phyloP scores from a whole-genome alignment of 2,888 invertebrate species.

The Sesia bembeciformis region DNA sequence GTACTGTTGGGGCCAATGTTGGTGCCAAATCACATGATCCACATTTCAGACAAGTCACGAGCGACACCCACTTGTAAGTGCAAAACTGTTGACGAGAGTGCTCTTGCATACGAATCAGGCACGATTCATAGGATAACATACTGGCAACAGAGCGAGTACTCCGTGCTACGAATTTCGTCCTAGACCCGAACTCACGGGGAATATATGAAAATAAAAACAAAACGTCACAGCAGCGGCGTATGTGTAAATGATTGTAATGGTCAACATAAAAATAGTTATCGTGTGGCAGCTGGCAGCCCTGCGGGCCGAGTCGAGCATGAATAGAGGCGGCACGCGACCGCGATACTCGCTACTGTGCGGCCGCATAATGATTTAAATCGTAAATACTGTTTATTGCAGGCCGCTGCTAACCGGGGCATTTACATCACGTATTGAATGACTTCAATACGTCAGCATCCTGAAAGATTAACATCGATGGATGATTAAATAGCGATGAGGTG shows the following conservation, averaged over 20 bases:
- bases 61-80: slow-evolving; percentile 39
- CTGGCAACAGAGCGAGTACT: too few species aligned
- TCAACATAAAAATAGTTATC: slow-evolving; percentile 16
- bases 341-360: not conserved
- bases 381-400: not conserved
- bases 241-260: slow-evolving; percentile 15
- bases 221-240: not conserved
- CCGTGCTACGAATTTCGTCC: too few species aligned
- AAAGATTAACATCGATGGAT: too few species aligned
- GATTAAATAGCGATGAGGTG: too few species aligned
- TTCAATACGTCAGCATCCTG: not conserved
- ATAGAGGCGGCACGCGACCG: slow-evolving; percentile 2
- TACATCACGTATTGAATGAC: not conserved
- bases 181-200: not conserved
- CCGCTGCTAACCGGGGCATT: not conserved
- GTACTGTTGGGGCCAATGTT: slow-evolving; percentile 44
- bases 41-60: slow-evolving; percentile 61
- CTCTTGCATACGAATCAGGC: not conserved
- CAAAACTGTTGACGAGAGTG: slow-evolving; percentile 5
- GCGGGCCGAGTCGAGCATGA: not conserved
- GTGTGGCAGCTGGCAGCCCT: slow-evolving; percentile 4
- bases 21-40: slow-evolving; percentile 67
- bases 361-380: not conserved
- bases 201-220: not conserved
- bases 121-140: not conserved